phyloP scores from a whole-genome alignment of 2,888 invertebrate species.

The Mystacides longicornis region DNA sequence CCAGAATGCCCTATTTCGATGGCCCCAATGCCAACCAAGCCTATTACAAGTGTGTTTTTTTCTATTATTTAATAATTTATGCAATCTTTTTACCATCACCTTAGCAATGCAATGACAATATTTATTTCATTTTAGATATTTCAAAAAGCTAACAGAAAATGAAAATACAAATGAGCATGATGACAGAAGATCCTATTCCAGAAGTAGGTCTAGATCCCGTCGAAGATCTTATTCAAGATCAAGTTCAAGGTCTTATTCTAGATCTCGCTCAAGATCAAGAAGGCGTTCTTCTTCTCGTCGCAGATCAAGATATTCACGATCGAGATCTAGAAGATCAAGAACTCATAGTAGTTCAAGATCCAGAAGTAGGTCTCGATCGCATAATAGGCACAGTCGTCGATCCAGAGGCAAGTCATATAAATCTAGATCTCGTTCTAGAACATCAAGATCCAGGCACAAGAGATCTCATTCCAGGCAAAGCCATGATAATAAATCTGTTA shows the following conservation, averaged over 20 bases:
- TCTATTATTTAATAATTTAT: background rate
- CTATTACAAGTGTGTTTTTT: constrained; percentile 22
- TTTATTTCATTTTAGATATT: constrained; percentile 46
- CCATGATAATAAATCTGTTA: background rate
- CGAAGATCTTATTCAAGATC: constrained; percentile 26
- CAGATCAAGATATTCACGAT: constrained; percentile 28
- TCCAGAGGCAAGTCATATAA: constrained; percentile 29
- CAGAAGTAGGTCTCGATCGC: constrained; percentile 20
- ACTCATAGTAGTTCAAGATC: constrained; percentile 27
- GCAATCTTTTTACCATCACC: background rate
- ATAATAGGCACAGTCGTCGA: constrained; percentile 29
- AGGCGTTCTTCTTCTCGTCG: constrained; percentile 35
- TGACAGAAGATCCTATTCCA: constrained; percentile 34
- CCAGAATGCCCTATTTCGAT: constrained; percentile 41
- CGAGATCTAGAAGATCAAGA: constrained; percentile 30
- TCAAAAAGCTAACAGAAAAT: constrained; percentile 49
- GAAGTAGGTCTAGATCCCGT: constrained; percentile 30
- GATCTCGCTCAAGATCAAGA: constrained; percentile 33
- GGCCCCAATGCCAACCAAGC: constrained; percentile 38
- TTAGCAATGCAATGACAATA: background rate
- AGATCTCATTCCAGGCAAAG: constrained; percentile 16
- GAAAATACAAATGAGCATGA: constrained; percentile 46
- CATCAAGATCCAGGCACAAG: constrained; percentile 17
- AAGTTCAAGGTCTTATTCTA: constrained; percentile 30
- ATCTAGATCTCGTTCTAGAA: constrained; percentile 27